phyloP scores from a whole-genome alignment of 1,140 invertebrate species.

The Monochamus saltuarius region DNA sequence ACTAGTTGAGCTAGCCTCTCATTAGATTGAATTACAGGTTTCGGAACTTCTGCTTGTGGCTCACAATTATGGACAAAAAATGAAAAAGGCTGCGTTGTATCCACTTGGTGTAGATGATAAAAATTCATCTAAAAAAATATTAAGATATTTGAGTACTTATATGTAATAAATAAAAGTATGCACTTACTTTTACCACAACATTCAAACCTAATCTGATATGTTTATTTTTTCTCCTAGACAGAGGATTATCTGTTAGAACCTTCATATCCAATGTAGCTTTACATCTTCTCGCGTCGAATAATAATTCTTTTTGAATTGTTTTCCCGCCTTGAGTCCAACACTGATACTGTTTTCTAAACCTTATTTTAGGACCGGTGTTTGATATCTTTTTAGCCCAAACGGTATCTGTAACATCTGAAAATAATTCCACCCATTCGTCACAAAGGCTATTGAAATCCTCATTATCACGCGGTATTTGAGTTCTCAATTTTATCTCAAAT shows the following conservation, averaged over 20 bases:
- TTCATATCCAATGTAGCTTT: conserved; percentile 49
- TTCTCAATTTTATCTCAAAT: conserved; percentile 49
- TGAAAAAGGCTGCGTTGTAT: conserved; percentile 33
- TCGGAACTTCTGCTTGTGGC: conserved; percentile 40
- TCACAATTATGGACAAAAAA: conserved; percentile 49
- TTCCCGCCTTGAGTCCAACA: conserved; percentile 47
- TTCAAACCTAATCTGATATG: conserved; percentile 46
- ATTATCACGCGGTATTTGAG: conserved; percentile 43
- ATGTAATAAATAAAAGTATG: background rate
- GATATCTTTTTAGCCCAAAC: conserved; percentile 51
- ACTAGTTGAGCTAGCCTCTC: conserved; percentile 42
- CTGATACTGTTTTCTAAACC: conserved; percentile 50
- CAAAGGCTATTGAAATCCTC: conserved; percentile 48
- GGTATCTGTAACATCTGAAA: conserved; percentile 47
- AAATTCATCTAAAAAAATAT: conserved; percentile 47
- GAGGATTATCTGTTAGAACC: conserved; percentile 45
- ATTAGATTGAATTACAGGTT: conserved; percentile 31
- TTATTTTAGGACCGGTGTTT: conserved; percentile 50
- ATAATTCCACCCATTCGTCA: conserved; percentile 50
- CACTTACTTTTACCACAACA: conserved; percentile 46
- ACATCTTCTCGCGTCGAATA: conserved; percentile 48
- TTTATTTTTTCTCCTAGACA: conserved; percentile 45
- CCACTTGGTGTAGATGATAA: conserved; percentile 45
- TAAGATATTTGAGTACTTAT: background rate
- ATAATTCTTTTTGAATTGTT: conserved; percentile 44